Evolutionary conservation across 2,888 invertebrate genomes (phyloP).

Genomic region (Eupithecia abbreviata): DNA sequence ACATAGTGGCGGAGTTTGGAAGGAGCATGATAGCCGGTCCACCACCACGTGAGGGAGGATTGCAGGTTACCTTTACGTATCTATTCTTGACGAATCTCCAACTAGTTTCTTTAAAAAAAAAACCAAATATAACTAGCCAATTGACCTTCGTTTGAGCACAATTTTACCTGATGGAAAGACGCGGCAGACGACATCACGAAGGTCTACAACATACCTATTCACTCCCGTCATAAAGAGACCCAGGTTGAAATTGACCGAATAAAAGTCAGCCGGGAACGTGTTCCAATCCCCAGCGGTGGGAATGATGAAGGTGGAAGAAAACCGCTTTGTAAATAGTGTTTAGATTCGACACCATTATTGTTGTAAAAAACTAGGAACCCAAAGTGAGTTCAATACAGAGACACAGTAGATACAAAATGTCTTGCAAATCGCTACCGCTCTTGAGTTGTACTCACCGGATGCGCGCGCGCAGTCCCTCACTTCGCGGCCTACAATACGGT

Average conservation of each 20-base stretch:
- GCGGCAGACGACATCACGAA: no score
- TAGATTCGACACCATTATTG: neutral
- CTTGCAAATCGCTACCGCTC: conserved; percentile 45
- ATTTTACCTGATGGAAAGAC: no score
- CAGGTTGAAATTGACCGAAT: no score
- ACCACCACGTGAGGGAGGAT: neutral
- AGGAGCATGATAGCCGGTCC: no score
- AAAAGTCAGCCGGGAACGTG: no score
- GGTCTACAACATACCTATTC: no score
- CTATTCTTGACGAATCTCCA: neutral
- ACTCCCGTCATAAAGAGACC: no score
- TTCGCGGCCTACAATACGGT: conserved; percentile 18
- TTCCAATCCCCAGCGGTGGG: no score
- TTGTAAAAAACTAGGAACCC: neutral
- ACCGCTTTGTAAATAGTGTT: neutral
- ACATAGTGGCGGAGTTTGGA: no score
- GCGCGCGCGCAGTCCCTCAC: conserved; percentile 32
- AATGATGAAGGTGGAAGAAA: no score
- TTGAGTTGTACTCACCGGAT: conserved; percentile 47
- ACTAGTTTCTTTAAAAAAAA: neutral
- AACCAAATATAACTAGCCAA: no score
- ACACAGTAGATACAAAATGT: neutral
- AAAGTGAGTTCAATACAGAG: neutral
- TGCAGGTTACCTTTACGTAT: neutral
- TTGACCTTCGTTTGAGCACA: no score